Base-by-base conservation (phyloP, 53 echinoderm and acorn worm genomes). In the Stichopus horrens region DNA sequence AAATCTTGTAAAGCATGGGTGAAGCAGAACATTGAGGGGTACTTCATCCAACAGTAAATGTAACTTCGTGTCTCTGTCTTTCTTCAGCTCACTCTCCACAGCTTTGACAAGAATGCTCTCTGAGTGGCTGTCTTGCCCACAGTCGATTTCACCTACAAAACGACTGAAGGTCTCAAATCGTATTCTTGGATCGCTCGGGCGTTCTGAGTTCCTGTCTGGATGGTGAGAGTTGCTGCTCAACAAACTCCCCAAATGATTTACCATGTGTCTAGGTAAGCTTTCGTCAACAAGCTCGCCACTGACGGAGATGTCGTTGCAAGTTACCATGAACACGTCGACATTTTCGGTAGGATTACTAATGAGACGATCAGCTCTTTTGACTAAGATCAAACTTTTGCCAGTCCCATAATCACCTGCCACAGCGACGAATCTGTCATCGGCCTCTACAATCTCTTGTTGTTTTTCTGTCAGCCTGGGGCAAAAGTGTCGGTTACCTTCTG, bases 341-440 rank as follows among this genome's bases (percentile, higher is more conserved):
- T 53, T 1, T 53, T 4, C 57, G 57, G 6, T 7, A 20, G 10
- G 20, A 4, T 56, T 18, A 21, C n/a, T 18, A 56, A 22, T n/a
- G 16, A 52, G 4, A 81, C n/a, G 56, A 5, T 21, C 16, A 23
- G 81, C 81, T 21, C 21, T 81, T 23, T 56, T 81, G 21, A 81
- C 81, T 56, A 81, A 56, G 11, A 56, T 56, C 81, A 81, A 81
- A 81, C 81, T 81, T 81, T 81, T 81, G 19, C 81, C 81, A 56
- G 81, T 81, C 22, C 81, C 81, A 81, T 81, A 81, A 81, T 81
- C 81, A 21, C 81, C 81, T 57, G 56, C 81, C 18, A 81, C 21
- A 5, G 81, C 21, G 21, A 81, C 8, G 57, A 19, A 56, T 56
- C 57, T 5, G 55, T 58, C 18, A 18, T 18, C 56, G 7, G 16